Evolutionary conservation across 2,797 vertebrate genomes (phyloP), one percentile per base, ranked within the genome.

Genomic region (Danio aesculapii): DNA sequence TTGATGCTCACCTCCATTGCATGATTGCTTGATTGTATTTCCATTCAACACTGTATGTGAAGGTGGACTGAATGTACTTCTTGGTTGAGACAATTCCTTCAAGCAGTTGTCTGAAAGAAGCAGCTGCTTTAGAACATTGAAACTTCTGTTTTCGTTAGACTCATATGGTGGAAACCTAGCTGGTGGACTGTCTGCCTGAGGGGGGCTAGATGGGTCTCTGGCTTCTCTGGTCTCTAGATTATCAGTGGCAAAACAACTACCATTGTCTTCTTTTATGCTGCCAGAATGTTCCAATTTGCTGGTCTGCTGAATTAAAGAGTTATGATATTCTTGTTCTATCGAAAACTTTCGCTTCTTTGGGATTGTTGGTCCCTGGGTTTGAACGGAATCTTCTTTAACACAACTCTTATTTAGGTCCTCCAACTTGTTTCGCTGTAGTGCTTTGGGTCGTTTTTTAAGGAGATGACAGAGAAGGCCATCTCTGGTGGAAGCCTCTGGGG

Each of bases 71-170:
- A 94, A 81, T 30, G 91, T 91, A 87, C 91, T 95, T 87, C 95
- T 93, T 84, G 95, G 96, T 64, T 96, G 97, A 86, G 97, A 96
- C 86, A 98, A 87, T 87, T 98, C 97, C 90, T 96, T 96, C 88
- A 99, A 94, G 88, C 97, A 98, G 91, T 98, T 99, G 93, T 99
- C 98, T 5, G 98, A 99, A 75, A 99, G 96, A 75, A 99, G 96
- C 82, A 99, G 92, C 90, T 99, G 98, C 87, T 99, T 99, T 77
- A 99, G 93, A 83, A 99, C 98, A 78, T 99, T 99, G 91, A 99
- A 99, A 86, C 97, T 97, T 86, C 95, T 94, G 85, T 94, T 96
- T 86, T 98, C 97, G 90, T 95, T 94, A 19, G 90, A 92, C 85
- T 97, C 96, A 66, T 88, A 91, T 3, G 95, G 94, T 62, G 90